These are phyloP conservation scores for Myocastor coypus DNA, from an alignment of 2,113 vertebrate genomes.

Conservation along the genomic window DNA sequence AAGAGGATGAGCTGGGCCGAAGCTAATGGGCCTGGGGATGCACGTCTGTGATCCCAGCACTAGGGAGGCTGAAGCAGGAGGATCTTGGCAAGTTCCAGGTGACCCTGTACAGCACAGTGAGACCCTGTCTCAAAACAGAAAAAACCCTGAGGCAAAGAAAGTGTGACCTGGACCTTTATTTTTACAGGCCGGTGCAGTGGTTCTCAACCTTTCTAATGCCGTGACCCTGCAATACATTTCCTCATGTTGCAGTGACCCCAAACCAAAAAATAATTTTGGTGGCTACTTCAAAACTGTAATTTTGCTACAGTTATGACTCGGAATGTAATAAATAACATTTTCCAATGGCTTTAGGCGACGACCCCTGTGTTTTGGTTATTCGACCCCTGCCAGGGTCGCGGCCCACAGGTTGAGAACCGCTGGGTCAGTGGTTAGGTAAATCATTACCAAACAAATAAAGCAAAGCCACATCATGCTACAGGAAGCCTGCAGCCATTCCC, in stretches of 20 bases:
- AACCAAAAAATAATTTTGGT: too few relatives aligned
- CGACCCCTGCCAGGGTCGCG: too few relatives aligned
- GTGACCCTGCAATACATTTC: too few relatives aligned
- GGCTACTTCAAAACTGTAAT: too few relatives aligned
- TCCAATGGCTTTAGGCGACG: too few relatives aligned
- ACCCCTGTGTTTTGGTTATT: too few relatives aligned
- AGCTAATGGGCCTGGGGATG: neutral
- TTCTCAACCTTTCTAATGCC: too few relatives aligned
- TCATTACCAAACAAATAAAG: constrained; percentile 30
- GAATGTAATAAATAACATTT: too few relatives aligned
- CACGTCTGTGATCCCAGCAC: neutral
- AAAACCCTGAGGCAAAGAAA: neutral
- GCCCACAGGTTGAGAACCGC: too few relatives aligned
- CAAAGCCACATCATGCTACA: neutral
- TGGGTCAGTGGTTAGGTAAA: constrained; percentile 16
- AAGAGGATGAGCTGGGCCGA: neutral
- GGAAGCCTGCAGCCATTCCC: neutral
- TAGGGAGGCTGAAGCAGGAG: neutral
- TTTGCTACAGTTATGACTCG: too few relatives aligned
- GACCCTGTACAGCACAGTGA: neutral
- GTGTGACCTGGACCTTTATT: neutral
- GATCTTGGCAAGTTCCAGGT: neutral
- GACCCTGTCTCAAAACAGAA: neutral
- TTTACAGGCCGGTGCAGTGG: neutral
- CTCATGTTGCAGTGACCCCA: too few relatives aligned